Conservation (phyloP, 2,797 vertebrate genomes). For the Siniperca undulata region DNA sequence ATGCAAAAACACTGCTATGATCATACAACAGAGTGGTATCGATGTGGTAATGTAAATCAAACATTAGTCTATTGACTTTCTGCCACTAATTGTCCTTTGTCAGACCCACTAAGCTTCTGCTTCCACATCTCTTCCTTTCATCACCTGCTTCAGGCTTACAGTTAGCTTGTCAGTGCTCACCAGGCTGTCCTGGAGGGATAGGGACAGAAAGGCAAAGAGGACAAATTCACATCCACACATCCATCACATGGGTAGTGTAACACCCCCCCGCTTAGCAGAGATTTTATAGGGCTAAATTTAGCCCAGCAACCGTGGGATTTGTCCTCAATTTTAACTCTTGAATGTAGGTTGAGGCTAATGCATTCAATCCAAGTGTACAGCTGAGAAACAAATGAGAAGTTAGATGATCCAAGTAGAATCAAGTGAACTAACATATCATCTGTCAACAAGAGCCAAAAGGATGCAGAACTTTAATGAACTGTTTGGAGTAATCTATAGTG, state of each 20-base stretch:
- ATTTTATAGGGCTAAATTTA: constrained; percentile 77
- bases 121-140: constrained; percentile 39
- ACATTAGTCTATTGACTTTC: constrained; percentile 6
- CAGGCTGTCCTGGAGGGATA: constrained; percentile 62
- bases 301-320: constrained; percentile 77
- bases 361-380: constrained; percentile 51
- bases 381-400: constrained; percentile 42
- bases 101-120: constrained; percentile 22
- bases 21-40: not conserved
- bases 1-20: constrained; percentile 21
- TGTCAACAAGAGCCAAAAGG: constrained; percentile 8
- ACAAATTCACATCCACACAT: constrained; percentile 67
- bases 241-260: constrained; percentile 31
- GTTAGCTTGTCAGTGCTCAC: constrained; percentile 56
- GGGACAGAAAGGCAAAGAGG: constrained; percentile 71
- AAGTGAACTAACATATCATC: not conserved
- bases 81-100: constrained; percentile 11
- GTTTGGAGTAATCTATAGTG: not conserved
- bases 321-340: constrained; percentile 80
- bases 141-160: constrained; percentile 51
- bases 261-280: constrained; percentile 52
- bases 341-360: constrained; percentile 81
- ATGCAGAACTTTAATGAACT: not conserved
- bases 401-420: constrained; percentile 18
- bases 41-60: not conserved